Evolutionary conservation across 1,140 invertebrate genomes (phyloP), one percentile per base, ranked within the genome.

Genomic region (Magallana gigas): DNA sequence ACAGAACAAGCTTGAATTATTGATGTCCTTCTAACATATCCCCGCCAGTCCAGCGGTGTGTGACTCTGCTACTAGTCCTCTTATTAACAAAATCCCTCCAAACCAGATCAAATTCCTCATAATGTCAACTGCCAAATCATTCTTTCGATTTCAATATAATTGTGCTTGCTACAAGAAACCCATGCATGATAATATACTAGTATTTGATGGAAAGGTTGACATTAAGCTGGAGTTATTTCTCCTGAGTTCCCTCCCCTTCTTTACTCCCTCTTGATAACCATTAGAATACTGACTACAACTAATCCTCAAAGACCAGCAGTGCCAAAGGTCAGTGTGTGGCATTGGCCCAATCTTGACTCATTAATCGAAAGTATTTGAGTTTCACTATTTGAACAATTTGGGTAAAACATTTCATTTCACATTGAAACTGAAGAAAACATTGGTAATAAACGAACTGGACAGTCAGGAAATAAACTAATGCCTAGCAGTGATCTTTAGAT

Each of bases 11-110:
- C 68, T 76, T 76, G 23, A 76, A 76, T 29, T 23, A 76, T 76
- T 76, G 68, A 76, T 76, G 7, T 76, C 68, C 68, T 23, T 23
- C 23, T 76, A 76, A 76, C 68, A 76, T n/a, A 62, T 11, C 7
- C 23, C 23, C 23, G 5, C 36, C 36, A 48, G 36, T 48, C 68
- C 68, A 11, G 36, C 29, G 12, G 14, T 62, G 14, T 62, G 9
- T 62, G 60, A 62, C n/a, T 62, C 60, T 16, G 11, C 60, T 62
- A 62, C 60, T 11, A 62, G 14, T 62, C 12, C 60, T 12, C 60
- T 62, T 62, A 62, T 48, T 48, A 48, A 48, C 36, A 48, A 48
- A 48, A 48, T 48, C 36, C 36, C 36, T 48, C 5, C 36, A 48
- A 48, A 68, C 64, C 12, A 71, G 68, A 29, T 23, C 68, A 29